Conservation (phyloP, 2,113 vertebrate species). For the Sylvilagus bachmani region DNA sequence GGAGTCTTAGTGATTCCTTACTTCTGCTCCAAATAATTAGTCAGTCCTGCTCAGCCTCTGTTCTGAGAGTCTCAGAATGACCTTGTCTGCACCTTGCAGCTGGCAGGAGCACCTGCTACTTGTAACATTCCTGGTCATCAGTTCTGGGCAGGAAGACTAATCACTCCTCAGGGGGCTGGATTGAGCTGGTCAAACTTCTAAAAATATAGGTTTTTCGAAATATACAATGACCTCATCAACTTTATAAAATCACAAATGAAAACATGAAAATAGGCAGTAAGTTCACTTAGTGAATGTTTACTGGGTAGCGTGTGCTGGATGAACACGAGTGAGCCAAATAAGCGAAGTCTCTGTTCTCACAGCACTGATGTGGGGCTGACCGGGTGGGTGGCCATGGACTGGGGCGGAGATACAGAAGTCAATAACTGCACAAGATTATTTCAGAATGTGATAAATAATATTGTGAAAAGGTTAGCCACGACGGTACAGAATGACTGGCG, state of each 20-base stretch:
- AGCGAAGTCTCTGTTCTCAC: neutral
- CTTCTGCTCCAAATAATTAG: neutral
- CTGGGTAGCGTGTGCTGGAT: neutral
- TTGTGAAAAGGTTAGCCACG: neutral
- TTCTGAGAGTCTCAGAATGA: neutral
- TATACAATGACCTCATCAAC: neutral
- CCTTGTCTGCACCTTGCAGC: neutral
- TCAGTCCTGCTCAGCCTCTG: neutral
- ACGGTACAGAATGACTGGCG: neutral
- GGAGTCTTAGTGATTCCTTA: neutral
- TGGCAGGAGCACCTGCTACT: neutral
- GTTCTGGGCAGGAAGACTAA: neutral
- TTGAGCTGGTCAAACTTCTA: neutral
- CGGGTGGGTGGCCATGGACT: neutral
- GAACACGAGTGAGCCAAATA: neutral
- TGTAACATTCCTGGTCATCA: fast-evolving
- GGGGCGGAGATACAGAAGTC: neutral
- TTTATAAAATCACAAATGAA: neutral
- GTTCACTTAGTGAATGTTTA: neutral
- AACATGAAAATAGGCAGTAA: neutral
- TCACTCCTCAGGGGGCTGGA: neutral
- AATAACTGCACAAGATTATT: neutral
- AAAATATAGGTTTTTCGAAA: neutral
- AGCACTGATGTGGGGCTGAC: fast-evolving
- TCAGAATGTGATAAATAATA: neutral